Conservation (phyloP, 1,140 invertebrate species). For the Drosophila jambulina region DNA sequence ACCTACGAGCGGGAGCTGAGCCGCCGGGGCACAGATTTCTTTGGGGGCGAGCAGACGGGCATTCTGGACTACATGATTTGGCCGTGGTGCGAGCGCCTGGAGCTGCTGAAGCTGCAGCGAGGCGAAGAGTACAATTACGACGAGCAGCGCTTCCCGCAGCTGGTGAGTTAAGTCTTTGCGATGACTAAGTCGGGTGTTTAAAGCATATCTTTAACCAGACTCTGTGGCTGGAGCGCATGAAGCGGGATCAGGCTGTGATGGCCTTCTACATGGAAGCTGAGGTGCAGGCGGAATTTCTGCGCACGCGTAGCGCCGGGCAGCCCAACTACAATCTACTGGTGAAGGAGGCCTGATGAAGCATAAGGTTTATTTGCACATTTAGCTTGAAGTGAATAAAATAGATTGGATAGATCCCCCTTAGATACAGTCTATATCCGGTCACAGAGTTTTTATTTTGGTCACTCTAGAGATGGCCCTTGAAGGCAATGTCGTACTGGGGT, state of each 20-base stretch:
- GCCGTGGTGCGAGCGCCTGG: conserved; percentile 93
- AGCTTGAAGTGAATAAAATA: conserved; percentile 55
- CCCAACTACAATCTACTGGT: conserved; percentile 75
- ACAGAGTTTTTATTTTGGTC: background rate
- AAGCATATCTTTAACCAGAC: conserved; percentile 84
- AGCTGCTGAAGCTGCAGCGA: conserved; percentile 72
- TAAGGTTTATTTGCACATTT: conserved; percentile 28
- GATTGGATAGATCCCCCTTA: background rate
- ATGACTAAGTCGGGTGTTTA: too few species aligned
- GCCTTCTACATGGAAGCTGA: conserved; percentile 88
- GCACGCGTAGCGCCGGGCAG: conserved; percentile 63
- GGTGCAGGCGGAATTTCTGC: conserved; percentile 88
- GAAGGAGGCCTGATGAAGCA: conserved; percentile 54
- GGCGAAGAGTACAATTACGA: conserved; percentile 80
- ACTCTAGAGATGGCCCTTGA: conserved; percentile 22
- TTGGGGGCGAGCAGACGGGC: conserved; percentile 90
- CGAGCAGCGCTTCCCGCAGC: conserved; percentile 73
- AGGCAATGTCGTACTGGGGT: conserved; percentile 89
- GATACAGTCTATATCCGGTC: background rate
- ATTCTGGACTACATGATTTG: conserved; percentile 96
- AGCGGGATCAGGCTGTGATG: conserved; percentile 89
- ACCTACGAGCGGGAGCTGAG: conserved; percentile 89
- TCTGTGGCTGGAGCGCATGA: conserved; percentile 90
- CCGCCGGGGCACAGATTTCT: conserved; percentile 88
- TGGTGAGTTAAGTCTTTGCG: conserved; percentile 60